Evolutionary conservation across 2,113 vertebrate species (phyloP), one percentile per base, ranked within the genome.

Genomic region (Lasiurus borealis): DNA sequence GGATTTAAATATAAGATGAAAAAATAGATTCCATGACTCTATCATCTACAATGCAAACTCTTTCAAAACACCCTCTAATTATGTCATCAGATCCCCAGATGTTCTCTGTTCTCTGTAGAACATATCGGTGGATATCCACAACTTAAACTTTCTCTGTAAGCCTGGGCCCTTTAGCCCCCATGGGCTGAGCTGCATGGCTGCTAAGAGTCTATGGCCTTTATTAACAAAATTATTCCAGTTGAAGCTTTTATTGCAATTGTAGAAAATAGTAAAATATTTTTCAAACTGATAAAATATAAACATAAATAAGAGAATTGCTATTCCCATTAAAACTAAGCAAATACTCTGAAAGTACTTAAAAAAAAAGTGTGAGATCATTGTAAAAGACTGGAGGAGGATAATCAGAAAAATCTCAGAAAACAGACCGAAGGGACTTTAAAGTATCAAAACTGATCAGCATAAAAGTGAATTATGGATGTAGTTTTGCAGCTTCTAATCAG

Each of bases 281-380:
- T 19, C 13, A 86, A 91, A 85, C 19, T 27, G 44, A 91, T 50
- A 81, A 54, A 82, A 88, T 52, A 36, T 40, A 85, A 69, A 21
- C 71, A 29, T 36, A n/a, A 21, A 44, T 84, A 46, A 64, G 31
- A 69, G 36, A 68, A 62, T 10, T 69, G n/a, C 44, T 46, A 48
- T 81, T 93, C 88, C 66, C 75, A 81, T 12, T 27, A n/a, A 88
- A 91, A 88, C 68, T 34, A 81, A 75, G 73, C 21, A 77, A 91
- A 93, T 23, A 82, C 9, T 59, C 8, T 80, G 25, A 62, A 85
- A 81, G 66, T 21, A 36, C 23, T 78, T 46, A 34, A 93, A 81
- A 52, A 76, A 29, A 13, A 8, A 16, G 5, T 31, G 21, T 50
- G 31, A 93, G 16, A 62, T 48, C 68, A 64, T 1, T 83, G 1